Base-by-base conservation (phyloP, 2,888 invertebrate genomes). In the Chorisops tibialis region DNA sequence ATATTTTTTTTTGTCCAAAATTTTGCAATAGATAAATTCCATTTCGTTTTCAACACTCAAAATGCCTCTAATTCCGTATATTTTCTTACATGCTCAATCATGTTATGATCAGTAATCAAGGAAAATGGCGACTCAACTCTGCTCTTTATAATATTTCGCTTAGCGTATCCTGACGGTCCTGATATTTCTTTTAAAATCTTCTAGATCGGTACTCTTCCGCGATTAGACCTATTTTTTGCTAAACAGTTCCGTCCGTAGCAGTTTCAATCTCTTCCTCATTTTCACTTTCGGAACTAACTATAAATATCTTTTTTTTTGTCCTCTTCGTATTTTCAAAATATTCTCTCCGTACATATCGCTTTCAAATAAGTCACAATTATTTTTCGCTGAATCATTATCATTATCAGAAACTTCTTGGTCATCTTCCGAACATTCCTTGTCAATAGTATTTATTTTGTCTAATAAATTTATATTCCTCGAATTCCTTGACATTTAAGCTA, bases 1-100 rank as follows among this genome's bases (percentile, higher is more conserved):
- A 58, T 45, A 47, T 58, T 50, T 50, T 50, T 50, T 18, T 22
- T 30, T 21, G 19, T 43, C 41, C 30, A 39, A 43, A 41, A 39
- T 22, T 56, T 41, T 56, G 56, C 43, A 56, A 4, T 11, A 38
- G 48, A 48, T 48, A 11, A 6, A 47, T 7, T n/a, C 47, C 47
- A 47, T 18, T 47, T 47, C 5, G 16, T 9, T 47, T n/a, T n/a
- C 22, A 18, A 47, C 47, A 47, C 47, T 47, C 22, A 21, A 19
- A 47, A 18, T 47, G 47, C 47, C 47, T 11, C 47, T 21, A n/a
- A 9, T 47, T 47, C 21, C n/a, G 47, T 47, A 7, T n/a, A 47
- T n/a, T 47, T 47, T 43, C 19, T 47, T 19, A 47, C 22, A 47
- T 18, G 22, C 14, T 19, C 47, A 16, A 43, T 43, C 16, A 43